A percentile compares a stretch with the other conserved stretches of the same genome.
Conservation (phyloP, 2,888 invertebrate species). For the Aquatica leii region DNA sequence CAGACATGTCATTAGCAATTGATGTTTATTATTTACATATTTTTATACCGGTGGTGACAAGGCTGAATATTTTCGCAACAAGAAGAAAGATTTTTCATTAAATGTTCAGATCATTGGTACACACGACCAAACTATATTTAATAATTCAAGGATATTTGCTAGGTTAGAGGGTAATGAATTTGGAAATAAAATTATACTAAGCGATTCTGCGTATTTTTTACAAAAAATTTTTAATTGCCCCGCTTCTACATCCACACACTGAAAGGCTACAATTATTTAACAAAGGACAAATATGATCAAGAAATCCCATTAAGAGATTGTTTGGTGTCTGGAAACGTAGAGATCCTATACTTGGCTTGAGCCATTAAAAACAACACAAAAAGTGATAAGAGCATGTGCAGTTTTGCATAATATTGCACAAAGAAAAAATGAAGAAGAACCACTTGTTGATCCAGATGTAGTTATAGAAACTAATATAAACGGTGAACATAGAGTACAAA, state of each 20-base stretch:
- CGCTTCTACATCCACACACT: not conserved
- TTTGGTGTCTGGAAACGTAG: constrained; percentile 6
- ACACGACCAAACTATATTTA: not conserved
- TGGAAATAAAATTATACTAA: not conserved
- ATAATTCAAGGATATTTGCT: not conserved
- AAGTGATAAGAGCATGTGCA: not conserved
- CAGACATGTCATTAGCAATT: not conserved
- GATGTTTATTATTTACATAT: not conserved
- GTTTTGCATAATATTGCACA: constrained; percentile 6
- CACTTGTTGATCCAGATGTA: not conserved
- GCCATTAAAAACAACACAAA: not conserved
- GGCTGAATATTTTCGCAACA: not conserved
- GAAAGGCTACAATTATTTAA: not conserved
- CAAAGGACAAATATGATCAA: not conserved
- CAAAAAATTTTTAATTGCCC: not conserved
- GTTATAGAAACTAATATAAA: not conserved
- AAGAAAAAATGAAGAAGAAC: not conserved
- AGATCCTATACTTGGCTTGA: not conserved
- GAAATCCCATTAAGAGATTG: not conserved
- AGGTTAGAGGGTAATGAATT: not conserved
- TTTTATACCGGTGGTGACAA: not conserved
- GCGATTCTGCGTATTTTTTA: not conserved
- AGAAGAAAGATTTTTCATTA: not conserved
- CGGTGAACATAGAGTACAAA: not conserved
- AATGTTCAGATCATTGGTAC: constrained; percentile 5